Percentiles rank a stretch among this genome's conserved stretches.
These are phyloP conservation scores for Lutraria lutraria DNA, from an alignment of 2,888 invertebrate species.

Conservation along the genomic window DNA sequence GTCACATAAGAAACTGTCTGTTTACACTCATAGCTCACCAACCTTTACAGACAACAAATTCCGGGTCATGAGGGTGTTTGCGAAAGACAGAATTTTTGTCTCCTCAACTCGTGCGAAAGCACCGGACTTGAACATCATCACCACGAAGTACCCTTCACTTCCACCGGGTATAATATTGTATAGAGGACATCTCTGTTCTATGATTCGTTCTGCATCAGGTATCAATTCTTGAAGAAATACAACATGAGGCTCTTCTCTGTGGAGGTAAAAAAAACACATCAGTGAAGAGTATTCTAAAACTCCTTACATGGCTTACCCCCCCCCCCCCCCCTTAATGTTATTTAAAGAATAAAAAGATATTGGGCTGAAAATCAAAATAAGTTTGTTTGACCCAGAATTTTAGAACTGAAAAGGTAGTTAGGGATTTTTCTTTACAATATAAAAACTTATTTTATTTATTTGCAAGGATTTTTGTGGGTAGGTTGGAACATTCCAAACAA, in stretches of 20 bases:
- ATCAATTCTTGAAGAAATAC: slow-evolving; percentile 89
- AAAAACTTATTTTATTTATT: too few relatives aligned
- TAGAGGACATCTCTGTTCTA: slow-evolving; percentile 85
- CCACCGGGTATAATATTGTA: slow-evolving; percentile 75
- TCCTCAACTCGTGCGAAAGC: slow-evolving; percentile 85
- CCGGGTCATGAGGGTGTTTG: slow-evolving; percentile 88
- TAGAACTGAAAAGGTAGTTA: too few relatives aligned
- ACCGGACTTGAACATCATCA: slow-evolving; percentile 86
- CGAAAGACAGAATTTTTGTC: slow-evolving; percentile 87
- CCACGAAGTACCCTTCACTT: slow-evolving; percentile 87
- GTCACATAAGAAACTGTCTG: too few relatives aligned
- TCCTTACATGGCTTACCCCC: background rate
- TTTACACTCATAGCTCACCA: slow-evolving; percentile 34
- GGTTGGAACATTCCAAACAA: too few relatives aligned
- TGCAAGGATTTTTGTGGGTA: too few relatives aligned
- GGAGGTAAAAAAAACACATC: slow-evolving; percentile 40
- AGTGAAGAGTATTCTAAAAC: background rate
- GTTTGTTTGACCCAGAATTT: too few relatives aligned
- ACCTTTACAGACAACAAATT: slow-evolving; percentile 88
- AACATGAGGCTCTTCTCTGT: slow-evolving; percentile 88
- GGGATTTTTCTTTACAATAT: too few relatives aligned
- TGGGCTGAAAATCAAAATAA: too few relatives aligned
- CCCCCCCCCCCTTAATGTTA: too few relatives aligned
- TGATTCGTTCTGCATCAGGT: slow-evolving; percentile 86
- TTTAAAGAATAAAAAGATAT: too few relatives aligned